Base-by-base conservation (phyloP, 2,888 invertebrate genomes). In the Leptogaster cylindrica region DNA sequence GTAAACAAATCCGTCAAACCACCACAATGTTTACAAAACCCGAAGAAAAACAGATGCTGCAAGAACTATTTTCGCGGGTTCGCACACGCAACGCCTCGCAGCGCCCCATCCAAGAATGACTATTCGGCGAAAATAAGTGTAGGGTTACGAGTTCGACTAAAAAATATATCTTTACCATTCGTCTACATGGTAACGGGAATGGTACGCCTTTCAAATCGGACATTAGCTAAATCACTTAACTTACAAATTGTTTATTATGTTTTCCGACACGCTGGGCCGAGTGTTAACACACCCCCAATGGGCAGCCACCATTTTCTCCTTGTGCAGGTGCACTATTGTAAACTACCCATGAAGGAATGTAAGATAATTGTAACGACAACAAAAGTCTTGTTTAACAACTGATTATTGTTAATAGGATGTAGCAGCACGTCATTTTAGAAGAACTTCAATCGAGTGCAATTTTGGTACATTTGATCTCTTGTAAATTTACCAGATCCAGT, bases 1-100 rank as follows among this genome's bases (percentile, higher is more conserved):
- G 55, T 55, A 55, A 55, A 55, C 55, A 55, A 55, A 55, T 55
- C 33, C 33, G 23, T 55, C 55, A 55, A 36, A 55, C 36, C 55
- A 12, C n/a, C 55, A 55, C 33, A 36, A 55, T 55, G 55, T 55
- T 36, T 55, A 55, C 55, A 36, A 18, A 36, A 36, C 7, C 52
- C 4, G 36, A 55, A n/a, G 36, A 55, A 55, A 36, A 33, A 33
- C 55, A 55, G 36, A 55, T 55, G 55, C 55, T 23, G 7, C 20
- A 18, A 1, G 10, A 36, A n/a, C 52, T 10, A 33, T 27, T 31
- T 36, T 20, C 18, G 55, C 36, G n/a, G n/a, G n/a, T n/a, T 20
- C 20, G 55, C 36, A 36, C 55, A 23, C 55, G 10, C 52, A 33
- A 55, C 18, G 12, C 48, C 48, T 23, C 23, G 23, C 10, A 23